Base-by-base conservation (phyloP, 2,888 invertebrate genomes). In the Diabrotica balteata region DNA sequence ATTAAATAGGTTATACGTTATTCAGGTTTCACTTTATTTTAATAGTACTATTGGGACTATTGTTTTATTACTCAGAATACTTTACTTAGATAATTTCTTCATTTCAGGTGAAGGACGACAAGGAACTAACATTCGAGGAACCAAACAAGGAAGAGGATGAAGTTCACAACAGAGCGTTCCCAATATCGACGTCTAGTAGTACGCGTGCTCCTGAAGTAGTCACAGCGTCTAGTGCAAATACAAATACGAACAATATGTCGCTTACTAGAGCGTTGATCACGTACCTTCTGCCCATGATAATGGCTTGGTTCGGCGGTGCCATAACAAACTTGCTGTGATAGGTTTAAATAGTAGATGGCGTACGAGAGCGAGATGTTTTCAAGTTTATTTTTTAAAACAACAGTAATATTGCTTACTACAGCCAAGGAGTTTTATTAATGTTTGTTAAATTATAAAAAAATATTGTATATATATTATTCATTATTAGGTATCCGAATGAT, bases 231-330 rank as follows among this genome's bases (percentile, higher is more conserved):
- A 52, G 68, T 10, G 54, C 54, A 17, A 66, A 42, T 42, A 47
- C 61, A n/a, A 44, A 68, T 65, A 50, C 72, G 50, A 64, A 60
- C 62, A 60, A 52, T 42, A 80, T 80, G 76, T 77, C 90, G 10
- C 82, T 91, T 5, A 86, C 87, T 9, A 86, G 87, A 72, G 92
- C 91, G 43, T 84, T 94, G 59, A 86, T 91, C 77, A 88, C 91
- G 58, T 94, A 93, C 84, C 87, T 94, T 71, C 85, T 94, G 81
- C 94, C 94, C 5, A 90, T 94, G 52, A 91, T 92, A 75, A 90
- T 94, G 84, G 91, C 93, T 80, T 94, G 94, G 94, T 92, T 94
- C 84, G 93, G 93, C 68, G 90, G 92, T 72, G 90, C 93, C 78
- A 89, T 94, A 83, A 90, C 91, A 79, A 93, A 94, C 84, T 88